Conservation (phyloP, 2,888 invertebrate genomes). For the Euzophera pinguis region DNA sequence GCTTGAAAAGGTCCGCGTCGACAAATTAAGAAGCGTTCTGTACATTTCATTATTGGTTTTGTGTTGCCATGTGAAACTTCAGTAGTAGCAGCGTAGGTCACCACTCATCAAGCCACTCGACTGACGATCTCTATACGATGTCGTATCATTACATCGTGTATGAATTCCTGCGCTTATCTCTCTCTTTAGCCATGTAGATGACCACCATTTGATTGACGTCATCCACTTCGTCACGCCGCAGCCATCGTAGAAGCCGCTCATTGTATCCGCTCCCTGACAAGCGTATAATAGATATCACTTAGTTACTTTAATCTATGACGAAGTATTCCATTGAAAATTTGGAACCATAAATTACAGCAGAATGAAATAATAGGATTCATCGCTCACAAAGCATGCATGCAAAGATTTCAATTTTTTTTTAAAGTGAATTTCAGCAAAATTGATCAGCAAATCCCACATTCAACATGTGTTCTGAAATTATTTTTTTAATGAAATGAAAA, state of each 20-base stretch:
- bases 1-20: not conserved
- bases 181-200: constrained; percentile 16
- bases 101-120: not conserved
- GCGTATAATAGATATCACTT: not conserved
- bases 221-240: not conserved
- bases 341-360: not conserved
- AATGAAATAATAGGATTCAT: not conserved
- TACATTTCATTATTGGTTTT: not conserved
- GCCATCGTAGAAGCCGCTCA: not conserved
- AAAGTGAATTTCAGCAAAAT: no score
- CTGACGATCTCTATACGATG: not conserved
- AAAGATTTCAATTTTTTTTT: no score
- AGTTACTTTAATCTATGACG: not conserved
- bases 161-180: not conserved
- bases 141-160: no score
- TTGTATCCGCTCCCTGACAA: constrained; percentile 5
- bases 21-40: not conserved
- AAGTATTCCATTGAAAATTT: no score
- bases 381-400: no score
- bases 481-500: no score
- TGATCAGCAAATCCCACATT: no score
- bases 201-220: not conserved
- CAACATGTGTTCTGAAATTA: no score
- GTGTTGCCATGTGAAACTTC: not conserved
- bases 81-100: not conserved